A percentile compares a stretch with the other conserved stretches of the same genome.
These are phyloP conservation scores for Rhizoglyphus robini DNA, from an alignment of 1,140 invertebrate genomes.

Conservation along the genomic window DNA sequence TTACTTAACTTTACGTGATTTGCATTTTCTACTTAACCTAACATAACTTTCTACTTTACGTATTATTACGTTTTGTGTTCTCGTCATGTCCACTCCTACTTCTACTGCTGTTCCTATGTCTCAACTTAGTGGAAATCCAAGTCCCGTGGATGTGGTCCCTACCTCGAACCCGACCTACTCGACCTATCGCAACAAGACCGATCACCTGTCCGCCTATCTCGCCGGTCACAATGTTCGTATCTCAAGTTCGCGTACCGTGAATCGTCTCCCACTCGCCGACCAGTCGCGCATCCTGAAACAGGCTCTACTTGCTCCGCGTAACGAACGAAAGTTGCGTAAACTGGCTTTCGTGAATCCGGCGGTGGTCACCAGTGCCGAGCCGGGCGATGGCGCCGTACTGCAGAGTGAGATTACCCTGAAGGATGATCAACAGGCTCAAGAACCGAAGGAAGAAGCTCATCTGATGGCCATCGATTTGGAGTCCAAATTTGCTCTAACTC, in stretches of 20 bases:
- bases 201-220: background rate
- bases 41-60: no score
- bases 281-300: background rate
- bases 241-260: background rate
- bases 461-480: background rate
- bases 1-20: no score
- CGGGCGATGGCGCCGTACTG: background rate
- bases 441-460: background rate
- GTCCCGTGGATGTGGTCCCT: no score
- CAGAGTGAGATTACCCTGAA: background rate
- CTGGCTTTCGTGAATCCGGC: background rate
- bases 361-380: no score
- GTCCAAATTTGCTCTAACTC: background rate
- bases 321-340: background rate
- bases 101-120: no score
- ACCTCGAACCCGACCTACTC: background rate
- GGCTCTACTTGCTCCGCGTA: background rate
- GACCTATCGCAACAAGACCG: background rate
- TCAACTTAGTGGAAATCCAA: no score
- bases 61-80: no score
- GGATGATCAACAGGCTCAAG: background rate
- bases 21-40: no score
- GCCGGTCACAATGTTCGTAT: background rate
- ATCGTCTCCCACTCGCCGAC: background rate
- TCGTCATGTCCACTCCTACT: no score